Evolutionary conservation across 2,888 invertebrate species (phyloP), one percentile per base, ranked within the genome.

Genomic region (Phaedon cochleariae): DNA sequence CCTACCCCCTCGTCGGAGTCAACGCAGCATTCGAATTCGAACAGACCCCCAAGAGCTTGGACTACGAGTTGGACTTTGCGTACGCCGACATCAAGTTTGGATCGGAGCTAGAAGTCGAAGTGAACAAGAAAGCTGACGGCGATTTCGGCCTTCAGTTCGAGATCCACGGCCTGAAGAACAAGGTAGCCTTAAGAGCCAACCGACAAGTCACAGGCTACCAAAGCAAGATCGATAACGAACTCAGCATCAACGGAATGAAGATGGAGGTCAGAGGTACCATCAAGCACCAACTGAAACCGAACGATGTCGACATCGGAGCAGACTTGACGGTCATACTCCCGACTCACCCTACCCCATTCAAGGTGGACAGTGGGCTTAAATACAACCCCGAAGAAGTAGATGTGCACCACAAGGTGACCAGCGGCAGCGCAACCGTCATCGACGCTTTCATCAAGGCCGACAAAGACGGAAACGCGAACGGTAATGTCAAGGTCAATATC

Each of bases 181-280:
- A 84, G 61, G 34, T 87, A 0, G 86, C 88, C 70, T 64, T 88
- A 0, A 85, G 88, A 69, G 82, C 87, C 0, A 88, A 87, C 72
- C 85, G 90, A 17, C 86, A 87, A 46, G 84, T 89, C 1, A 77
- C 86, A 0, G 86, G 86, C 0, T 77, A 79, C 18, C 89, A 89
- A 76, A 89, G 88, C 0, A 90, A 90, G 76, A 85, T 89, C 46
- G 85, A 86, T 46, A 88, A 90, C 74, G 86, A 85, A 37, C 65
- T 92, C 7, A 85, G 85, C 3, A 72, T 91, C 15, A 87, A 87
- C 51, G 86, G 89, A 10, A 88, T 88, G 57, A 90, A 87, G 76
- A 87, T 90, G 74, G 88, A 89, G 74, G 80, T 90, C 0, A 87
- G 87, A 26, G 89, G 90, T 53, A 85, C 86, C 0, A 82, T 90